Base-by-base conservation (phyloP, 1,140 invertebrate genomes). In the Drosophila asahinai region DNA sequence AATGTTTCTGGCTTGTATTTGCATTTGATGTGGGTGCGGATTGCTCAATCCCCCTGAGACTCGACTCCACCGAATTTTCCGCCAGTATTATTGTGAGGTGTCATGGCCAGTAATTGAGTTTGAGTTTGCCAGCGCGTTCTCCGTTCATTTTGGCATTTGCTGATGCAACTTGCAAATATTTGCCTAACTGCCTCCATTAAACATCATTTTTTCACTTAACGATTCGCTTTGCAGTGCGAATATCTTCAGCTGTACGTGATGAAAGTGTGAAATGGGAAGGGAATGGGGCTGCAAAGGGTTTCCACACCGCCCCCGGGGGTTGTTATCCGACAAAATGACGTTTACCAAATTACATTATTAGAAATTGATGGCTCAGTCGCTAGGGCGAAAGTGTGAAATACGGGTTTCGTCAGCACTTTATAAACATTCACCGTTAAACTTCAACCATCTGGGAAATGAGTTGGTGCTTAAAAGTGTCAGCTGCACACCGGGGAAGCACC, bases 281-380 rank as follows among this genome's bases (percentile, higher is more conserved):
- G 19, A 5, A 58, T 54, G 51, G 51, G 59, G 19, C 22, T 12
- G 15, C 52, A n/a, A 73, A 66, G 65, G 61, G 58, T 64, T 51
- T 45, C 48, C 47, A 62, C 75, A 62, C 74, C 54, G 62, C 78
- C 79, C 27, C 59, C 14, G 60, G 43, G 82, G 59, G 73, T 59
- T 72, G 75, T 58, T 51, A 58, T 71, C 15, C n/a, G 19, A 40
- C 65, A 75, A 82, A 86, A 77, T 86, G 86, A 90, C 86, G 82
- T 86, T 91, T 90, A 82, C 67, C 54, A 90, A 90, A 90, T 90
- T 90, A 91, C 86, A 86, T 90, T 90, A 90, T 90, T 90, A 86
- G 86, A 90, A 90, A 90, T 90, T 90, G 86, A 90, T 90, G 86
- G 86, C 82, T 90, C 64, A 33, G 54, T 67, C 19, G 54, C 19